phyloP scores from a whole-genome alignment of 2,113 vertebrate genomes.

The Monarcha castaneiventris region DNA sequence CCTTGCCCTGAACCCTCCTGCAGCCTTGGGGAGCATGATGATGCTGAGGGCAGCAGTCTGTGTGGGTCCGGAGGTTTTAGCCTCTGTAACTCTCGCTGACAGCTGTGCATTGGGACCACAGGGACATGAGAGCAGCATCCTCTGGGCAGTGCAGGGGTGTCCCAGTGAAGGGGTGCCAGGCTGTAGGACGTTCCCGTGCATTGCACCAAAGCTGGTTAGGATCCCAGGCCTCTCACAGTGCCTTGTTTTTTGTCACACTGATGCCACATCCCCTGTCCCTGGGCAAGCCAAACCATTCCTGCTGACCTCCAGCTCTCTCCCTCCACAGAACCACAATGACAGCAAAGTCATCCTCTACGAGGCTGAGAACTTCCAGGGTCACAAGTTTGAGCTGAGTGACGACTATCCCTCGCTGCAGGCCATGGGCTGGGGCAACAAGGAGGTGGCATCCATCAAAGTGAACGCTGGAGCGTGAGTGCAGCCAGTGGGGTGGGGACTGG shows the following conservation, averaged over 20 bases:
- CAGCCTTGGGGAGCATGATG: fast-evolving
- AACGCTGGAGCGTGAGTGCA: conserved; percentile 90
- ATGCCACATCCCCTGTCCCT: not conserved
- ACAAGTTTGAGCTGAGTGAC: conserved; percentile 91
- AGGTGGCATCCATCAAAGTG: conserved; percentile 93
- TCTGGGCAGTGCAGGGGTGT: not conserved
- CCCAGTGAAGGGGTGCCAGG: not conserved
- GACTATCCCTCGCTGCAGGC: conserved; percentile 95
- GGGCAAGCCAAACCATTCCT: not conserved
- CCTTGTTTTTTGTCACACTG: not conserved
- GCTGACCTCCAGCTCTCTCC: not conserved
- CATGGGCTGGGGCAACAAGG: conserved; percentile 96
- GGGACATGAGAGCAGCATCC: not conserved
- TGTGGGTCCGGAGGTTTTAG: not conserved
- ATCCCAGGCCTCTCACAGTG: not conserved
- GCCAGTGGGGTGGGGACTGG: fast-evolving
- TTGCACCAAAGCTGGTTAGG: not conserved
- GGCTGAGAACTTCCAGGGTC: conserved; percentile 92
- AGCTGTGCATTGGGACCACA: not conserved
- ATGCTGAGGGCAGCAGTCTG: not conserved
- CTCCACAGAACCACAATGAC: conserved; percentile 89
- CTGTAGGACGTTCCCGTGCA: not conserved
- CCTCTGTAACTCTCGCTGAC: not conserved
- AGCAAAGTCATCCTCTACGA: conserved; percentile 91
- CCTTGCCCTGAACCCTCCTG: not conserved